Conservation (phyloP, 2,888 invertebrate genomes). For the Rhingia rostrata region DNA sequence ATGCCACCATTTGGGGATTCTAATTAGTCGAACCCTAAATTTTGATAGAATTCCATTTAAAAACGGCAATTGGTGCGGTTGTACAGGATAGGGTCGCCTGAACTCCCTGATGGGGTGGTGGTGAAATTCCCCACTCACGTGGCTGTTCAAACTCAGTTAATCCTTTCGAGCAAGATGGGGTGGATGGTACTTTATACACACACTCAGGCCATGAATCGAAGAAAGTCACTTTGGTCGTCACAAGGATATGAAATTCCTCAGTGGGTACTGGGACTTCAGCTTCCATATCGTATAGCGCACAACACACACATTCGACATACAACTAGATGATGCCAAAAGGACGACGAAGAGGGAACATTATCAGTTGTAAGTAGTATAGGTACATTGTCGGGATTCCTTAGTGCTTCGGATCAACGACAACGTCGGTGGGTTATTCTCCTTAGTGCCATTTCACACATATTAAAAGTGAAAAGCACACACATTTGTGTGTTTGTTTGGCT, state of each 20-base stretch:
- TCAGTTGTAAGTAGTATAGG: constrained; percentile 74
- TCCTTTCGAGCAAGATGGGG: constrained; percentile 58
- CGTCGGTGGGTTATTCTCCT: constrained; percentile 73
- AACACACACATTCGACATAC: constrained; percentile 17
- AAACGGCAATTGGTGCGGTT: constrained; percentile 19
- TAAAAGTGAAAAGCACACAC: constrained; percentile 74
- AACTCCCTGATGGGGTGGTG: constrained; percentile 10
- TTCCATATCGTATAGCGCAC: constrained; percentile 12
- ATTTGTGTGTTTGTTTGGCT: constrained; percentile 68
- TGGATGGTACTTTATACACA: constrained; percentile 38
- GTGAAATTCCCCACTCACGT: constrained; percentile 29
- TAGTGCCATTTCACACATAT: constrained; percentile 75
- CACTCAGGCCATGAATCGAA: constrained; percentile 68
- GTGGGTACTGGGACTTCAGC: constrained; percentile 68
- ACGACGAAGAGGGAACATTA: constrained; percentile 56
- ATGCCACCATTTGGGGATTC: constrained; percentile 49
- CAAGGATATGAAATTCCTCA: constrained; percentile 71
- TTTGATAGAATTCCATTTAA: constrained; percentile 72
- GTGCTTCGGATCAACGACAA: constrained; percentile 68
- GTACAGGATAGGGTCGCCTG: constrained; percentile 21
- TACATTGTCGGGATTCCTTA: constrained; percentile 73
- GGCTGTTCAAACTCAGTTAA: constrained; percentile 56
- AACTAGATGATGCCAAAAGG: constrained; percentile 24
- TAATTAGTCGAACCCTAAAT: constrained; percentile 70
- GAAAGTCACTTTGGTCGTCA: constrained; percentile 74